phyloP scores from a whole-genome alignment of 2,888 invertebrate genomes.

The Lochmaea capreae region DNA sequence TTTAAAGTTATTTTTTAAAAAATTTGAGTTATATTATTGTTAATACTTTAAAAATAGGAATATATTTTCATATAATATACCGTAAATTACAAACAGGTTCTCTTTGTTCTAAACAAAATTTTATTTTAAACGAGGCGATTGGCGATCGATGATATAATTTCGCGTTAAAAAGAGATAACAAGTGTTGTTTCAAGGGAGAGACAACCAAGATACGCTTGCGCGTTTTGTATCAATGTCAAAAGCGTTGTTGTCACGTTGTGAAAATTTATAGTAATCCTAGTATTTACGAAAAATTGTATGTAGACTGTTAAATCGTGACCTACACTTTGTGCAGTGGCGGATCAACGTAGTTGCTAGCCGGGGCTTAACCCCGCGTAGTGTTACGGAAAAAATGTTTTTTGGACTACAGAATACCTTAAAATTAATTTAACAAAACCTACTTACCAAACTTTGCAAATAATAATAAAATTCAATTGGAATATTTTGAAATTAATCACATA shows the following conservation, averaged over 20 bases:
- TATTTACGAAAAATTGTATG: neutral
- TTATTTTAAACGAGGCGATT: constrained; percentile 55
- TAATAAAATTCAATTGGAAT: too few relatives aligned
- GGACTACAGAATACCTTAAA: too few relatives aligned
- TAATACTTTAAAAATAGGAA: too few relatives aligned
- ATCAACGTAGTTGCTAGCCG: too few relatives aligned
- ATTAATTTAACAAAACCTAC: too few relatives aligned
- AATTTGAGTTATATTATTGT: too few relatives aligned
- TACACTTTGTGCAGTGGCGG: too few relatives aligned
- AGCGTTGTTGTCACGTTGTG: neutral
- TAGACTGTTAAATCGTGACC: too few relatives aligned
- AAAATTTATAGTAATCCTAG: neutral
- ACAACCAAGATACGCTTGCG: constrained; percentile 24
- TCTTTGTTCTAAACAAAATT: constrained; percentile 52
- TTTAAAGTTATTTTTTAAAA: neutral
- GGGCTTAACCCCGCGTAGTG: too few relatives aligned
- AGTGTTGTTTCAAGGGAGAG: constrained; percentile 36
- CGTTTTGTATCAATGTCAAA: neutral
- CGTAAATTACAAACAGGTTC: constrained; percentile 9
- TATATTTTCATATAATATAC: constrained; percentile 19
- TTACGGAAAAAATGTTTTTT: too few relatives aligned
- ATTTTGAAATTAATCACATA: too few relatives aligned
- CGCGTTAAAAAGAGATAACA: constrained; percentile 38
- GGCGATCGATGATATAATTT: constrained; percentile 60
- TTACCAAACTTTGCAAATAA: too few relatives aligned